These are phyloP conservation scores for Campodea augens DNA, from an alignment of 1,140 invertebrate species.

Conservation along the genomic window DNA sequence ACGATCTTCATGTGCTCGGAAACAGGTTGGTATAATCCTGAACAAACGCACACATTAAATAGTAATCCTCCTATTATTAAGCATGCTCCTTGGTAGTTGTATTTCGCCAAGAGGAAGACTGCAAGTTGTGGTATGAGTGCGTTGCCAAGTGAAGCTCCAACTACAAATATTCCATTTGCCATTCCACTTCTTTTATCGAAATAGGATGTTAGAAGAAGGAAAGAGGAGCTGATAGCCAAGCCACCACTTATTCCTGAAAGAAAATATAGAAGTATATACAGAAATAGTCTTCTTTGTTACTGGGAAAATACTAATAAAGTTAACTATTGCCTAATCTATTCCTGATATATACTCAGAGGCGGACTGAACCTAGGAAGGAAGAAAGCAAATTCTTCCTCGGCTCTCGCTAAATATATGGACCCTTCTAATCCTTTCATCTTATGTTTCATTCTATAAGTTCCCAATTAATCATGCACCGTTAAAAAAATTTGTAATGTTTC, in stretches of 20 bases:
- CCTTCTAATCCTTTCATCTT: too few species aligned
- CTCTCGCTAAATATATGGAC: too few species aligned
- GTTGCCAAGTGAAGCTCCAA: slow-evolving; percentile 17
- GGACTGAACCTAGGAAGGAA: too few species aligned
- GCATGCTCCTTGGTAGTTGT: slow-evolving; percentile 10
- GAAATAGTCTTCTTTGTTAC: too few species aligned
- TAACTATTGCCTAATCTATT: too few species aligned
- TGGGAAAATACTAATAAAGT: too few species aligned
- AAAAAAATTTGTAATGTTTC: too few species aligned
- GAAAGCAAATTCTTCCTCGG: too few species aligned
- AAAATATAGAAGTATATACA: too few species aligned
- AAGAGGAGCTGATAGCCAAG: not conserved
- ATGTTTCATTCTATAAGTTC: too few species aligned
- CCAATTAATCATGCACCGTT: too few species aligned
- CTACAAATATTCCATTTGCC: slow-evolving; percentile 19
- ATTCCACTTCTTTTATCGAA: slow-evolving; percentile 19
- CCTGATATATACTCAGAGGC: too few species aligned
- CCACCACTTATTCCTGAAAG: not conserved
- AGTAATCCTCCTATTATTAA: not conserved
- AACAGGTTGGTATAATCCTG: not conserved
- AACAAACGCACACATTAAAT: not conserved
- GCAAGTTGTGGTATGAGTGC: slow-evolving; percentile 17
- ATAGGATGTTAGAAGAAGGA: slow-evolving; percentile 18
- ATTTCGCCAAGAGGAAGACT: slow-evolving; percentile 10
- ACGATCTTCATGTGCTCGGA: not conserved